Evolutionary conservation across 2,888 invertebrate species (phyloP).

Genomic region (Craniophora ligustri): DNA sequence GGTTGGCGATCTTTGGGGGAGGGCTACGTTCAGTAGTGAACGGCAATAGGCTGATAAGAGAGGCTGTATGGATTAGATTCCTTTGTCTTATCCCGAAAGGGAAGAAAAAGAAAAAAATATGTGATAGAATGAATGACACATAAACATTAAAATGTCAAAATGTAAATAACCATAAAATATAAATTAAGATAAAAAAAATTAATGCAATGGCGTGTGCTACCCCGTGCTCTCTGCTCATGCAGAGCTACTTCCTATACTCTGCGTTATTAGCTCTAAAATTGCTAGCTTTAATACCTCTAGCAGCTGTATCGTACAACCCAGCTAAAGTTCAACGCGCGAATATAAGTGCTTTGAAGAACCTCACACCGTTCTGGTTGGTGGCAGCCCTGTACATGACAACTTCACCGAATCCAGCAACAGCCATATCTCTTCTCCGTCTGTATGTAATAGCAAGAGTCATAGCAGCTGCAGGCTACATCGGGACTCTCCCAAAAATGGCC

Average conservation of each 20-base stretch:
- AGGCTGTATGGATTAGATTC: too few species aligned
- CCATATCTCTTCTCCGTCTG: slow-evolving; percentile 58
- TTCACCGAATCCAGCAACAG: slow-evolving; percentile 55
- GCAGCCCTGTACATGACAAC: slow-evolving; percentile 70
- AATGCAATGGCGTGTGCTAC: slow-evolving; percentile 2
- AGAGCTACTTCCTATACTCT: slow-evolving; percentile 57
- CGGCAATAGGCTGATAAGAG: too few species aligned
- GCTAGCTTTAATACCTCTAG: slow-evolving; percentile 59
- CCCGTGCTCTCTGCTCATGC: slow-evolving; percentile 29
- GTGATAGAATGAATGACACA: neutral
- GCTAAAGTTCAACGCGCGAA: slow-evolving; percentile 66
- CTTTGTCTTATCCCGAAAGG: too few species aligned
- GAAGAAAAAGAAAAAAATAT: too few species aligned
- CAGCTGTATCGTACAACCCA: slow-evolving; percentile 56
- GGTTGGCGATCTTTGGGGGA: too few species aligned
- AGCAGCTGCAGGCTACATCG: slow-evolving; percentile 60
- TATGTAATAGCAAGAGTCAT: slow-evolving; percentile 62
- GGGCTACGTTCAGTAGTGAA: too few species aligned
- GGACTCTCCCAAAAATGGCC: slow-evolving; percentile 51
- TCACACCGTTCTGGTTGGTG: slow-evolving; percentile 75
- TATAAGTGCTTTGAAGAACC: slow-evolving; percentile 68
- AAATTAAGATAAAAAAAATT: neutral
- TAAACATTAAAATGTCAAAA: slow-evolving; percentile 15
- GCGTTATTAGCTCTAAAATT: slow-evolving; percentile 57
- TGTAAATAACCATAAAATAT: neutral